Base-by-base conservation (phyloP, 2,888 invertebrate genomes). In the Bugula neritina region DNA sequence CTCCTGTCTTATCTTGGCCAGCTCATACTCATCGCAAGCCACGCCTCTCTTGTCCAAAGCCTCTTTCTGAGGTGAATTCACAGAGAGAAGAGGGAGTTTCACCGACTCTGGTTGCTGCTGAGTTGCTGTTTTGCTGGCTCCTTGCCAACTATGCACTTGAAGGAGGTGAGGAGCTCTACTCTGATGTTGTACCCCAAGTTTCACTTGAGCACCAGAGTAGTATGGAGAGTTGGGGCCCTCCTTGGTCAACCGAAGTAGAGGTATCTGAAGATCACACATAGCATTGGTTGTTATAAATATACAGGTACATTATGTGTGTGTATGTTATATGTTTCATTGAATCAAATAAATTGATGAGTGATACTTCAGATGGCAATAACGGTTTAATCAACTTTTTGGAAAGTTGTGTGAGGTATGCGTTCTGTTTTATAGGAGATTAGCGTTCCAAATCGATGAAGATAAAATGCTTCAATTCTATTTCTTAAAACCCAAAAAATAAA, bases 91-190 rank as follows among this genome's bases (percentile, higher is more conserved):
- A 13, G 63, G 63, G 13, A 63, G 63, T 31, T 31, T 63, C 3
- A 63, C 63, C 3, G 29, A 63, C 63, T 63, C 63, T 31, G 63
- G 63, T 63, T 31, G 13, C 34, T 63, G 29, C 27, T 21, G 63
- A 5, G 2, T 5, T 13, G 63, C 17, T 25, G 21, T 21, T 2
- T 31, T 31, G 63, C 2, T n/a, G 10, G 29, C 2, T 27, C 31
- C 31, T 3, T 63, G 21, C 31, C 2, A 2, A 63, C 27, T 27
- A 5, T 27, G 13, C 2, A 63, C 63, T 25, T 13, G 17, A 10
- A 63, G 63, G 1, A 63, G 27, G 3, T 34, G 31, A 13, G 31
- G 63, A 5, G 27, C 17, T 31, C 17, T 34, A 13, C 31, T 25
- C 31, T 63, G 29, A 5, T 2, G 10, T 31, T 10, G 2, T 2